These are phyloP conservation scores for Eilema griseolum DNA, from an alignment of 2,888 invertebrate species.

Conservation along the genomic window DNA sequence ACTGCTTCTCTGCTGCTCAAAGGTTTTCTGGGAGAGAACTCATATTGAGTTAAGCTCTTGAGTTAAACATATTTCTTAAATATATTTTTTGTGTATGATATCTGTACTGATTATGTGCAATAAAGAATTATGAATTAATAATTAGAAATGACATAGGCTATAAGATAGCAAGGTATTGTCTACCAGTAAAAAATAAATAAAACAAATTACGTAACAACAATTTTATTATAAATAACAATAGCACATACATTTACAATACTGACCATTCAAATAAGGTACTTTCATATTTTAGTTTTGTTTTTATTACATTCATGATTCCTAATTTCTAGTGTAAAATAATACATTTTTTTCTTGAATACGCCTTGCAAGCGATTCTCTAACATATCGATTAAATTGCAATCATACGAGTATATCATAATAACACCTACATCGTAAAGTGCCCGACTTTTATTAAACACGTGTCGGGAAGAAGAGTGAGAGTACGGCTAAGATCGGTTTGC, in stretches of 20 bases:
- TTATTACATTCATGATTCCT: conserved; percentile 11
- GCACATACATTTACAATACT: conserved; percentile 58
- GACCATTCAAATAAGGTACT: conserved; percentile 56
- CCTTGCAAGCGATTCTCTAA: not conserved
- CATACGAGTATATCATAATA: not conserved
- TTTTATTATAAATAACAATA: conserved; percentile 63
- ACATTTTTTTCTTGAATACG: conserved; percentile 20
- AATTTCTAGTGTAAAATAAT: not conserved
- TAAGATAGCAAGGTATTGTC: not conserved
- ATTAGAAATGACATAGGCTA: not conserved
- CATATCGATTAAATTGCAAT: not conserved
- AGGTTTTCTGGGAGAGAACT: too few species aligned
- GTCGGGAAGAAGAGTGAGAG: not conserved
- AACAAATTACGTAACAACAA: conserved; percentile 50
- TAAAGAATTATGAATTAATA: too few species aligned
- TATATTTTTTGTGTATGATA: too few species aligned
- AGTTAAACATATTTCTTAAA: too few species aligned
- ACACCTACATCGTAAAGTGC: too few species aligned
- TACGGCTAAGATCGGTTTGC: too few species aligned
- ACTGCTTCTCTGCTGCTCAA: too few species aligned
- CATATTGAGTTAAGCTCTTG: too few species aligned
- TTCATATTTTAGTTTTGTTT: not conserved
- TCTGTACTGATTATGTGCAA: too few species aligned
- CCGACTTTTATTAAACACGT: not conserved
- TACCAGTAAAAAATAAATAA: conserved; percentile 18